phyloP scores from a whole-genome alignment of 2,797 vertebrate species.

The Lithobates sylvaticus region DNA sequence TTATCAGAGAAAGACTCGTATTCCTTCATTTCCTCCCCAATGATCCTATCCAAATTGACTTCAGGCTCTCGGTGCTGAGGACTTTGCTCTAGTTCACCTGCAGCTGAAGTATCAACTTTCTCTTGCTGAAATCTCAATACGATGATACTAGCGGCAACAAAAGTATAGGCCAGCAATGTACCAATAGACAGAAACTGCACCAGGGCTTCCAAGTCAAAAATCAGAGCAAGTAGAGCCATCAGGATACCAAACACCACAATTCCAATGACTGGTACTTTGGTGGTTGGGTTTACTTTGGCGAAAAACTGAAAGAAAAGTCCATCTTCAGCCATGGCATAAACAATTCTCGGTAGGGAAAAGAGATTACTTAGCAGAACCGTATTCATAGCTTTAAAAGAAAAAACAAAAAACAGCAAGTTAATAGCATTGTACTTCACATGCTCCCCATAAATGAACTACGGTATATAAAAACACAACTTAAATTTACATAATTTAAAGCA shows the following conservation, averaged over 20 bases:
- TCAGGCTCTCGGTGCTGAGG: constrained; percentile 74
- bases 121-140: constrained; percentile 89
- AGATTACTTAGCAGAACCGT: constrained; percentile 94
- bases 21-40: constrained; percentile 81
- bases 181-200: constrained; percentile 97
- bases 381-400: constrained; percentile 88
- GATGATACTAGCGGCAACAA: constrained; percentile 91
- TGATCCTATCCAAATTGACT: constrained; percentile 74
- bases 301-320: constrained; percentile 94
- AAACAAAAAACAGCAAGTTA: neutral
- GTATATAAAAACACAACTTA: no score
- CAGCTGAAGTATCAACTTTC: constrained; percentile 65
- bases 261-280: constrained; percentile 90
- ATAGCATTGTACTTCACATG: neutral
- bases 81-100: constrained; percentile 58
- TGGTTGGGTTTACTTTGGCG: constrained; percentile 86
- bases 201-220: constrained; percentile 92
- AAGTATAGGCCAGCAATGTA: constrained; percentile 93
- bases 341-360: constrained; percentile 94
- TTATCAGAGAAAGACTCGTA: constrained; percentile 95
- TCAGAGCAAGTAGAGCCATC: constrained; percentile 86
- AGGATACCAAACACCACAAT: constrained; percentile 90
- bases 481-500: no score
- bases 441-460: no score
- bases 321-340: constrained; percentile 95